Evolutionary conservation across 2,113 vertebrate species (phyloP).

Genomic region (Nicator chloris): DNA sequence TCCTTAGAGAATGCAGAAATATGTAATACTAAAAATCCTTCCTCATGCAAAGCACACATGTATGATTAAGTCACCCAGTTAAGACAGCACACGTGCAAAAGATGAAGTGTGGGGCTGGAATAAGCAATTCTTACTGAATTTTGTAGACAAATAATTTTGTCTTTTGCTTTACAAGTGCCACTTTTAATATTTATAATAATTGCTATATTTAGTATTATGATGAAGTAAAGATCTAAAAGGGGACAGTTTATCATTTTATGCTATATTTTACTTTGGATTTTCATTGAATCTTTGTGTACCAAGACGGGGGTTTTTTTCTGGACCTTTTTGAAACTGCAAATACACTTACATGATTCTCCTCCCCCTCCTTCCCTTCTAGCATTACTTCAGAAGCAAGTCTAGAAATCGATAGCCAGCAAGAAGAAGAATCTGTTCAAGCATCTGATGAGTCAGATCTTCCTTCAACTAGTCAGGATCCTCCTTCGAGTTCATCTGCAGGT

Average conservation of each 20-base stretch:
- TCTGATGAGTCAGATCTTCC: conserved; percentile 86
- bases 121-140: background rate
- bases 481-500: conserved; percentile 90
- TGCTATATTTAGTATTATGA: background rate
- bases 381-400: conserved; percentile 82
- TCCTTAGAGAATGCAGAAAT: too few relatives aligned
- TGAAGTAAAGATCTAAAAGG: background rate
- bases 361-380: conserved; percentile 5
- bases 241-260: background rate
- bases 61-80: background rate
- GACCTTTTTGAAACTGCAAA: background rate
- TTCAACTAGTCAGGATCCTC: conserved; percentile 95
- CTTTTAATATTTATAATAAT: background rate
- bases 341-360: background rate
- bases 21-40: background rate
- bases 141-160: background rate
- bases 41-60: background rate
- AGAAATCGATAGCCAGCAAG: conserved; percentile 87
- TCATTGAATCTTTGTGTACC: background rate
- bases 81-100: background rate
- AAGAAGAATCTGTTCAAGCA: conserved; percentile 84
- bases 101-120: background rate
- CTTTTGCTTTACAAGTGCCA: background rate
- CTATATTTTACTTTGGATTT: background rate
- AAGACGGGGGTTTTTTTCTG: too few relatives aligned